These are phyloP conservation scores for Poeciliopsis infans DNA, from an alignment of 2,797 vertebrate species.

Conservation along the genomic window DNA sequence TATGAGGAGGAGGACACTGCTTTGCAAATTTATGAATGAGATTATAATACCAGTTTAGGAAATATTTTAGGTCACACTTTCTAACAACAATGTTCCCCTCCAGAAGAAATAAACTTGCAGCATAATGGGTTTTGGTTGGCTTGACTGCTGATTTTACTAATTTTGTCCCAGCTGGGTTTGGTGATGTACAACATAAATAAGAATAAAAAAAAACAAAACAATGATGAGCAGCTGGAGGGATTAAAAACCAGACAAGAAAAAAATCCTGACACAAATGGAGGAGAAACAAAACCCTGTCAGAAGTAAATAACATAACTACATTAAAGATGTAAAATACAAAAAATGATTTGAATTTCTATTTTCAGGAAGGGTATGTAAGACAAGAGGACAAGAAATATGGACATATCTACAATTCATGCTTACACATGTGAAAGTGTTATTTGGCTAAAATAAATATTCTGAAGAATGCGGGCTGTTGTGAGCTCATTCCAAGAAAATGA, in stretches of 20 bases:
- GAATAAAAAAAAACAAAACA: not conserved
- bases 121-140: slow-evolving; percentile 47
- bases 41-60: slow-evolving; percentile 11
- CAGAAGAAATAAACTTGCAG: slow-evolving; percentile 42
- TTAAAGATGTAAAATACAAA: slow-evolving; percentile 10
- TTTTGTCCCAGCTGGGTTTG: slow-evolving; percentile 60
- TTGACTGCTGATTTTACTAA: slow-evolving; percentile 16
- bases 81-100: slow-evolving; percentile 46
- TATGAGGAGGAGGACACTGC: slow-evolving; percentile 7
- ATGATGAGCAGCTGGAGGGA: not conserved
- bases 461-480: slow-evolving; percentile 22
- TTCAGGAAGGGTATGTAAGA: not conserved
- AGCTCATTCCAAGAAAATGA: slow-evolving; percentile 27
- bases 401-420: slow-evolving; percentile 2
- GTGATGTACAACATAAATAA: slow-evolving; percentile 23
- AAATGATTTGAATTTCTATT: slow-evolving; percentile 13
- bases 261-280: slow-evolving; percentile 15
- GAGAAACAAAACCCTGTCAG: not conserved
- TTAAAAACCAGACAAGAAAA: slow-evolving; percentile 14
- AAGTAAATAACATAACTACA: slow-evolving; percentile 1
- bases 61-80: slow-evolving; percentile 35
- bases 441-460: slow-evolving; percentile 12
- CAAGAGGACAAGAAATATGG: not conserved
- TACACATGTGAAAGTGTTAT: slow-evolving; percentile 4
- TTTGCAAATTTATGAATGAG: slow-evolving; percentile 22